phyloP scores from a whole-genome alignment of 92 coral and sea anemone species.

The Porites rus region DNA sequence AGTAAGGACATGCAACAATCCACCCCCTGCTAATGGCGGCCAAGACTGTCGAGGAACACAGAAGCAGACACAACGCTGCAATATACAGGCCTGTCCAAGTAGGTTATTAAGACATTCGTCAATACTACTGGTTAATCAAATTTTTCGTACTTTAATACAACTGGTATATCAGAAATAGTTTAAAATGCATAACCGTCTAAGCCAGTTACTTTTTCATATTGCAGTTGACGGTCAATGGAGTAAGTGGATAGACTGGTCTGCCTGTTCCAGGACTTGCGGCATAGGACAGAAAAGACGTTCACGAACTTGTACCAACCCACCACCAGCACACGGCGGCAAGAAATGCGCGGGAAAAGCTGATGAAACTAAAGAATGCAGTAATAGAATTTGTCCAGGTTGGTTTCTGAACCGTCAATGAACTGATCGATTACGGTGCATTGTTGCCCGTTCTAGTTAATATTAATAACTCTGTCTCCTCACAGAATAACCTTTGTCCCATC shows the following conservation, averaged over 20 bases:
- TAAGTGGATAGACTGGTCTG: conserved; percentile 27
- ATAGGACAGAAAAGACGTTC: conserved; percentile 37
- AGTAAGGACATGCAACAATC: conserved; percentile 17
- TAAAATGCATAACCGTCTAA: neutral
- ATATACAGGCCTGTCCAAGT: conserved; percentile 41
- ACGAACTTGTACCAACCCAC: conserved; percentile 37
- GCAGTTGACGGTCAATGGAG: conserved; percentile 47
- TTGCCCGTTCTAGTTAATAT: too few relatives aligned
- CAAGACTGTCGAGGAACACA: conserved; percentile 16
- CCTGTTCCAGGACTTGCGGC: conserved; percentile 43
- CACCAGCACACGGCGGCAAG: conserved; percentile 34
- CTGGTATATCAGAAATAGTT: too few relatives aligned
- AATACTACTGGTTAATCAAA: too few relatives aligned
- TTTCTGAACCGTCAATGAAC: neutral
- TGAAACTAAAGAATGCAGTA: conserved; percentile 38
- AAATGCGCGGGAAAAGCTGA: conserved; percentile 11
- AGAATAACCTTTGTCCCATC: too few relatives aligned
- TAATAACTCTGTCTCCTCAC: too few relatives aligned
- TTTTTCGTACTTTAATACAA: too few relatives aligned
- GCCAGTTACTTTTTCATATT: neutral
- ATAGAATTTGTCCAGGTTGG: conserved; percentile 44
- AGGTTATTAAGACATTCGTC: neutral
- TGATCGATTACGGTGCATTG: neutral
- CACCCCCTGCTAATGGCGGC: conserved; percentile 43
- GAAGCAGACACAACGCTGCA: conserved; percentile 26